Conservation (phyloP, 2,888 invertebrate genomes). For the Lithophane leautieri region DNA sequence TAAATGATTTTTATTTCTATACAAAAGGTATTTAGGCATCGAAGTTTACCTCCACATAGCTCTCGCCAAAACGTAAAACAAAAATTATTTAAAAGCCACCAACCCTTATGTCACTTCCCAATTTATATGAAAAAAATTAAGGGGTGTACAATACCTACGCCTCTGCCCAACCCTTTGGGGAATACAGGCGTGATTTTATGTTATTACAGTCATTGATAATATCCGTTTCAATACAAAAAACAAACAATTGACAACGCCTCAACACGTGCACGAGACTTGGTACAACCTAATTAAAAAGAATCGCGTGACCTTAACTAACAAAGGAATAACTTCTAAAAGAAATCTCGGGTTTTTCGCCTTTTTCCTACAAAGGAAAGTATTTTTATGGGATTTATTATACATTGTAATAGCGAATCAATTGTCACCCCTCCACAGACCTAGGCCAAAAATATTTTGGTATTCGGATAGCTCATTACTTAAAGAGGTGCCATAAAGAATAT, state of each 20-base stretch:
- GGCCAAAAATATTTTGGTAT: no score
- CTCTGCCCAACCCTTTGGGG: no score
- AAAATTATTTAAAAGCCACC: not conserved
- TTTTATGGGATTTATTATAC: conserved; percentile 11
- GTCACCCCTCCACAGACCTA: no score
- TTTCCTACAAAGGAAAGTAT: not conserved
- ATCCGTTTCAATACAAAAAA: conserved; percentile 9
- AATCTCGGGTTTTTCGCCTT: conserved; percentile 29
- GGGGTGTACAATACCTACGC: no score
- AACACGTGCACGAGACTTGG: conserved; percentile 18
- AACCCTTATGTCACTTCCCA: no score
- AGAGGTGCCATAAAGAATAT: no score
- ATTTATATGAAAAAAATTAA: no score
- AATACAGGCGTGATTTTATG: no score
- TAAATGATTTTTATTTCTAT: no score
- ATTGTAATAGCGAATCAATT: no score
- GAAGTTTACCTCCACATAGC: not conserved
- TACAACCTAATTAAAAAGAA: conserved; percentile 9
- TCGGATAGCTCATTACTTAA: no score
- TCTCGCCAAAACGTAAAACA: not conserved
- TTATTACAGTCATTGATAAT: not conserved
- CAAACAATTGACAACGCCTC: not conserved
- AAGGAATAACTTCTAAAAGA: conserved; percentile 26
- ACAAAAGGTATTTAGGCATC: no score
- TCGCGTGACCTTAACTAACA: conserved; percentile 44